phyloP scores from a whole-genome alignment of 2,888 invertebrate genomes.

The Stenotaenia linearis region DNA sequence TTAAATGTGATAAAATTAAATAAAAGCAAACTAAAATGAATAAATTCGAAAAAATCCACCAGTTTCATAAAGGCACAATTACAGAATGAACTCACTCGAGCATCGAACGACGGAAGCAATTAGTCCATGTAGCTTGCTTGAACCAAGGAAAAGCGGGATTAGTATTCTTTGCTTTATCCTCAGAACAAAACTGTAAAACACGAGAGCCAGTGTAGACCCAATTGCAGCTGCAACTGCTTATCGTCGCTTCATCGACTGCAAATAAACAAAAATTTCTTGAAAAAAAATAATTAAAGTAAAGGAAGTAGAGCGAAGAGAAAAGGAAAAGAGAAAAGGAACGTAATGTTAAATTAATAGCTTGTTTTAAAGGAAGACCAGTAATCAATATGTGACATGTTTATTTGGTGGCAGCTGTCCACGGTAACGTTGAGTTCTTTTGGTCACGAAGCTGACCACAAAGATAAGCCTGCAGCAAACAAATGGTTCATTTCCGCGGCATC shows the following conservation, averaged over 20 bases:
- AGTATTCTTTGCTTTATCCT: neutral
- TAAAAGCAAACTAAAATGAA: neutral
- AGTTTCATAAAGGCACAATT: neutral
- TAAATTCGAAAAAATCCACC: neutral
- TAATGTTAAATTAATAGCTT: neutral
- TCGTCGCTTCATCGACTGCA: neutral
- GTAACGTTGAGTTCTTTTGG: constrained; percentile 3
- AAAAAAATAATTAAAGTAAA: neutral
- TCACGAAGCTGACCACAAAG: constrained; percentile 20
- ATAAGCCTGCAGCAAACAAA: constrained; percentile 2
- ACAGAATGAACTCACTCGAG: neutral
- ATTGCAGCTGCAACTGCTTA: neutral
- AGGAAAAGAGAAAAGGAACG: neutral
- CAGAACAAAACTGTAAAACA: neutral
- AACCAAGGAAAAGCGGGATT: neutral
- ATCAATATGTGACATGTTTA: constrained; percentile 24
- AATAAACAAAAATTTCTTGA: neutral
- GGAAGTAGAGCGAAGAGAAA: neutral
- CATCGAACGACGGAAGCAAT: neutral
- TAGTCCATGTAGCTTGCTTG: neutral
- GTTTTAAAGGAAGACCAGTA: neutral
- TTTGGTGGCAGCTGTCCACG: constrained; percentile 26
- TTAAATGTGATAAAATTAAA: no score
- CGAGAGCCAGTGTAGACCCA: neutral
- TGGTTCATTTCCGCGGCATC: constrained; percentile 21